Evolutionary conservation across 2,113 vertebrate species (phyloP).

Genomic region (Bubo blakistoni): DNA sequence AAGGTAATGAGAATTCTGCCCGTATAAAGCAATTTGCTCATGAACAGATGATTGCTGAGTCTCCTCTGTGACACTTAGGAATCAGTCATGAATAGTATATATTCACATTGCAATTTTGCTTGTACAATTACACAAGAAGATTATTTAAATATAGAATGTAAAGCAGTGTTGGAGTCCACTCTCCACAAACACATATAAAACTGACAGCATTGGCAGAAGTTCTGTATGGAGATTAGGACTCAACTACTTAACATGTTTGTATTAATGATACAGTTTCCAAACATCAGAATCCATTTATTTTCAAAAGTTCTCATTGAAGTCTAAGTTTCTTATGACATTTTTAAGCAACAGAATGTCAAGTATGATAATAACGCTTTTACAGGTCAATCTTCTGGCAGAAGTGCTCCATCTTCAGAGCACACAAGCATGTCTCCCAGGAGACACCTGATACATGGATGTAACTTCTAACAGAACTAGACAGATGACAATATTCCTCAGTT

Average conservation of each 20-base stretch:
- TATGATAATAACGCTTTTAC: background rate
- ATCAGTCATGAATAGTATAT: background rate
- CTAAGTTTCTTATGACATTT: background rate
- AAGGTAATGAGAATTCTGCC: conserved; percentile 28
- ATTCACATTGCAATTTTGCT: background rate
- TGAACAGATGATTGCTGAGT: background rate
- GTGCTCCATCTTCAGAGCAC: background rate
- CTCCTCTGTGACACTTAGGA: background rate
- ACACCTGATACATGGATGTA: background rate
- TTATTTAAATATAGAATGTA: background rate
- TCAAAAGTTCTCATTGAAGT: background rate
- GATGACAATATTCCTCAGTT: background rate
- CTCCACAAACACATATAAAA: background rate
- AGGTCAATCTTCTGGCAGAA: background rate
- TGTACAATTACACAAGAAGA: background rate
- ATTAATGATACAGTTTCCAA: background rate
- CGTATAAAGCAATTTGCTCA: background rate
- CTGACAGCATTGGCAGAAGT: background rate
- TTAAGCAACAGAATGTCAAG: background rate
- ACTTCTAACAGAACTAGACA: background rate
- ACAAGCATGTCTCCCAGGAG: background rate
- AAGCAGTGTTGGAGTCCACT: background rate
- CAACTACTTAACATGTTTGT: background rate
- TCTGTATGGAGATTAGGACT: background rate
- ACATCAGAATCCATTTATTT: background rate